A percentile compares a stretch with the other conserved stretches of the same genome.
phyloP scores from a whole-genome alignment of 2,113 vertebrate genomes.

The Ornithorhynchus anatinus region DNA sequence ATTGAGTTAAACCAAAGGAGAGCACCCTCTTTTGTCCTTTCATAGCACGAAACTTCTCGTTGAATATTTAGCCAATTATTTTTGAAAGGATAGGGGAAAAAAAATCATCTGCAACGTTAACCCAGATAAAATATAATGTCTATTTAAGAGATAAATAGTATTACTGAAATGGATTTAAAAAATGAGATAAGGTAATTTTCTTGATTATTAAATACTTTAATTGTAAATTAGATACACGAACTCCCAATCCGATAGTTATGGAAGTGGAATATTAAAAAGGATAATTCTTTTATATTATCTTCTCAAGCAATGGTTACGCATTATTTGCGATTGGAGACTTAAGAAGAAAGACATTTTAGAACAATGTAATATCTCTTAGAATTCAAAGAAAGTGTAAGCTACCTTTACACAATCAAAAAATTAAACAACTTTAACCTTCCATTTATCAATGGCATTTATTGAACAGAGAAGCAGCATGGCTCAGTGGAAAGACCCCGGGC shows the following conservation, averaged over 20 bases:
- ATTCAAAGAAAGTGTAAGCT: conserved; percentile 33
- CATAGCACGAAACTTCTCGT: neutral
- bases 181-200: conserved; percentile 32
- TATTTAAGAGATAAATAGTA: neutral
- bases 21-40: no score
- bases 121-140: conserved; percentile 15
- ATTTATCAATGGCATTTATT: no score
- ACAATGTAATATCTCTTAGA: conserved; percentile 24
- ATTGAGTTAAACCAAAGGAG: no score
- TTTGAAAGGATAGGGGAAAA: conserved; percentile 23
- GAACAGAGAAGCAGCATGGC: no score
- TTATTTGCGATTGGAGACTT: conserved; percentile 47
- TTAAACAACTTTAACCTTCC: conserved; percentile 47
- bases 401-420: conserved; percentile 45
- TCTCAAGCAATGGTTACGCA: conserved; percentile 40
- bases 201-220: conserved; percentile 56
- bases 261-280: conserved; percentile 39
- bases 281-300: conserved; percentile 32
- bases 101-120: neutral
- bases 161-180: conserved; percentile 47
- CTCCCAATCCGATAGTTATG: conserved; percentile 42
- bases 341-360: conserved; percentile 28
- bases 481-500: no score
- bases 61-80: neutral
- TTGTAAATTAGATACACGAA: conserved; percentile 34